Conservation (phyloP, 2,113 vertebrate genomes). For the Oncorhynchus nerka region DNA sequence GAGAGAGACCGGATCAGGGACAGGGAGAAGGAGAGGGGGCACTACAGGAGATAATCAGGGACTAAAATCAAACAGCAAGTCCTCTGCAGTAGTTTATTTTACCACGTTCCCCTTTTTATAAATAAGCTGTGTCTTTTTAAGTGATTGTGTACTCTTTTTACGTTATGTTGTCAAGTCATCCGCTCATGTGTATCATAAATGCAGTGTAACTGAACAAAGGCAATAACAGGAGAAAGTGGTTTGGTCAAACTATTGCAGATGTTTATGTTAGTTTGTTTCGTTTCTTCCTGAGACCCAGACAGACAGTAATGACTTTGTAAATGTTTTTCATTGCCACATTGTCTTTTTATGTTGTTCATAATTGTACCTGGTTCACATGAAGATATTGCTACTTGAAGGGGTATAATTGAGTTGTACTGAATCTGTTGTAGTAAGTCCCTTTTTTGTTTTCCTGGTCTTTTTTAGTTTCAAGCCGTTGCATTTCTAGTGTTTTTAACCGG, state of each 20-base stretch:
- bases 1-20: constrained; percentile 82
- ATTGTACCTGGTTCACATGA: constrained; percentile 34
- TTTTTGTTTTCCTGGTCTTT: constrained; percentile 13
- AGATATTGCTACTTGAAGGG: constrained; percentile 4
- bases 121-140: not conserved
- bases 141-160: not conserved
- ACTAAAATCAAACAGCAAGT: not conserved
- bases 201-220: constrained; percentile 32
- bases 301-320: constrained; percentile 8
- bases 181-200: constrained; percentile 35
- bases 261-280: not conserved
- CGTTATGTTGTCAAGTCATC: not conserved
- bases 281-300: constrained; percentile 7
- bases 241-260: not conserved
- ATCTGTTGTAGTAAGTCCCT: constrained; percentile 23
- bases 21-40: constrained; percentile 85
- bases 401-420: constrained; percentile 18
- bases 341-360: constrained; percentile 29
- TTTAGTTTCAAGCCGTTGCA: not conserved
- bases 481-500: not conserved
- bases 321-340: not conserved
- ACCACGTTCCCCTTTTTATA: not conserved
- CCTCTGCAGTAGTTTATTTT: not conserved
- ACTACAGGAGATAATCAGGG: constrained; percentile 79
- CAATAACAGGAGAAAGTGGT: constrained; percentile 15